Base-by-base conservation (phyloP, 1,140 invertebrate species). In the Bradynema listronoti region DNA sequence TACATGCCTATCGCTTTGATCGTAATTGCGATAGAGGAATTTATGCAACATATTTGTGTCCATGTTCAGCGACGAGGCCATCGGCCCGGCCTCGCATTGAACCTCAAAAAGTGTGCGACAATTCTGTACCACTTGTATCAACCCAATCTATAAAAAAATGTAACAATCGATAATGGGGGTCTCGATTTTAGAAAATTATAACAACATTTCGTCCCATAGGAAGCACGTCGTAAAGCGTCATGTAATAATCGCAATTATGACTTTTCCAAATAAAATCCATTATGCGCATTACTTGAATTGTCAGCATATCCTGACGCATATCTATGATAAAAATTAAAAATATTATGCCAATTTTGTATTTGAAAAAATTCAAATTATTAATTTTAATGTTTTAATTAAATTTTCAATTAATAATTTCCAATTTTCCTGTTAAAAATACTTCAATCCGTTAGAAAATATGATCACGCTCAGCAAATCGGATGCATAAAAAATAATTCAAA, bases 61-160 rank as follows among this genome's bases (percentile, higher is more conserved):
- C 66, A 95, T 90, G 4, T 89, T 86, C 2, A 69, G 39, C 9
- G 69, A 56, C 14, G 70, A 61, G 27, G 29, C 33, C 27, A 63
- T 41, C 88, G 87, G 0, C 87, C 88, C 34, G 86, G 86, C 66
- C 86, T 85, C 49, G 87, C 90, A 90, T 80, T 97, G 92, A 68
- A 97, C 95, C 77, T 93, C 90, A 27, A 91, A 91, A 59, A 97
- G 90, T 0, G 93, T 97, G 75, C 89, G 86, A 1, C 91, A 88
- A 78, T 94, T 86, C 16, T 88, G 82, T 4, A 97, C 91, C 9
- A 93, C 89, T 79, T 96, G 88, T 68, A 97, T 97, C 81, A 97
- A 85, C 7, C 93, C 93, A 32, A 85, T 82, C 70, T 83, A 69
- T 89, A 84, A 73, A 30, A 36, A 16, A 19, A 36, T n/a, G 24